A percentile compares a stretch with the other conserved stretches of the same genome.
phyloP scores from a whole-genome alignment of 1,140 invertebrate genomes.

The Drosophila novamexicana region DNA sequence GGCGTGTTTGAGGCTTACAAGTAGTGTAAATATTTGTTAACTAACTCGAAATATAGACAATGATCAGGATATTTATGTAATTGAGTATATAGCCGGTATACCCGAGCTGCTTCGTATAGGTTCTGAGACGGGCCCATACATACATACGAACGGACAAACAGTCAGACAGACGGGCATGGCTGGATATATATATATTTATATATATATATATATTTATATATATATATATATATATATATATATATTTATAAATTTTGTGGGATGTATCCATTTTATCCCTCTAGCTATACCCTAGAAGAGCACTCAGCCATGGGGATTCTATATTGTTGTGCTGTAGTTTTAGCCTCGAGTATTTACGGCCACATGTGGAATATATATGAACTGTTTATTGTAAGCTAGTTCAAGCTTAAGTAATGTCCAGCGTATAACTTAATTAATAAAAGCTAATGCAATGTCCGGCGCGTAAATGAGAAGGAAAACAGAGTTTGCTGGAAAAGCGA shows the following conservation, averaged over 20 bases:
- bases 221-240: too few species aligned
- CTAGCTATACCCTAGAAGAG: neutral
- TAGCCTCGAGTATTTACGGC: constrained; percentile 54
- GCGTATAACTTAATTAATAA: constrained; percentile 77
- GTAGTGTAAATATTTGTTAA: constrained; percentile 20
- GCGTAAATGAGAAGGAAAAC: constrained; percentile 21
- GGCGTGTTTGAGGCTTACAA: constrained; percentile 34
- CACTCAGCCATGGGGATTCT: neutral
- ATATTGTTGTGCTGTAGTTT: neutral
- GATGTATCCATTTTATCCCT: neutral
- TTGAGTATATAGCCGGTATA: too few species aligned
- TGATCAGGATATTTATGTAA: neutral
- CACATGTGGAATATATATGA: constrained; percentile 68
- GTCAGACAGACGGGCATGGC: too few species aligned
- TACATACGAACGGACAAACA: too few species aligned
- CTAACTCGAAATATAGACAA: constrained; percentile 11
- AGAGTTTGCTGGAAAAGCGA: constrained; percentile 40
- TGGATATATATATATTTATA: too few species aligned
- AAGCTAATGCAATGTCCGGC: constrained; percentile 67
- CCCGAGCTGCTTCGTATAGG: too few species aligned
- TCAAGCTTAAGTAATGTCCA: constrained; percentile 63
- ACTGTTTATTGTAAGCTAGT: constrained; percentile 71
- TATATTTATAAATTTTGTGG: neutral
- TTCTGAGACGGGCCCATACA: too few species aligned
- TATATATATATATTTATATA: too few species aligned